Conservation (phyloP, 2,888 invertebrate genomes). For the Diadegma fenestrale region DNA sequence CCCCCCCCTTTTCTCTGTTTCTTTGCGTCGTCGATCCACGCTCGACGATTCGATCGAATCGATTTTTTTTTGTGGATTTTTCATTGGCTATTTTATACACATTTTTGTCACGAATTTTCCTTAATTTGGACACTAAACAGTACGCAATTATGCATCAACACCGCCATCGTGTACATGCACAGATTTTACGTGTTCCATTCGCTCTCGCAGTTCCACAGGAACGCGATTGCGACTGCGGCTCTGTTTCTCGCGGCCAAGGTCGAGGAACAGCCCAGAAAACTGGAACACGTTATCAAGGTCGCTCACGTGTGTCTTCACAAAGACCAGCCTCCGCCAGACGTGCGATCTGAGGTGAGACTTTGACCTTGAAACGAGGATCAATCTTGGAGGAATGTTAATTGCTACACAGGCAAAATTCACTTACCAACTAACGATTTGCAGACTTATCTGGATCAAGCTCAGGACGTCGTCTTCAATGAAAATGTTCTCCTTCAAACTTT, state of each 20-base stretch:
- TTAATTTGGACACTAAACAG: conserved; percentile 82
- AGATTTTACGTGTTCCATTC: conserved; percentile 99
- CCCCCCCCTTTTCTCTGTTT: neutral
- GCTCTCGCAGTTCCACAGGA: conserved; percentile 97
- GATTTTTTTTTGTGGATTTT: too few relatives aligned
- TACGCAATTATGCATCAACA: conserved; percentile 98
- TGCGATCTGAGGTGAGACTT: conserved; percentile 89
- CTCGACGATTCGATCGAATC: neutral
- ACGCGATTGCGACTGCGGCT: conserved; percentile 97
- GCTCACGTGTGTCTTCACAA: conserved; percentile 95
- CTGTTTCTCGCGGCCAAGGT: conserved; percentile 99
- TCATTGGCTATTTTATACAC: neutral
- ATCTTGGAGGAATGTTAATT: conserved; percentile 31
- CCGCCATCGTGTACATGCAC: conserved; percentile 99
- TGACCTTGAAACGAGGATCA: conserved; percentile 33
- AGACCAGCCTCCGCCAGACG: conserved; percentile 88
- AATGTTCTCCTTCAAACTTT: conserved; percentile 98
- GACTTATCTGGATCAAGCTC: conserved; percentile 91
- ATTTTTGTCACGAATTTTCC: conserved; percentile 45
- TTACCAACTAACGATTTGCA: conserved; percentile 78
- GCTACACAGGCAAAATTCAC: conserved; percentile 19
- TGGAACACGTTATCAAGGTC: conserved; percentile 98
- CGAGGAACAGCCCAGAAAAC: conserved; percentile 98
- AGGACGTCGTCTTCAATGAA: conserved; percentile 98
- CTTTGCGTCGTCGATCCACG: neutral